Conservation (phyloP, 2,888 invertebrate species). For the Listrodromus nycthemerus region DNA sequence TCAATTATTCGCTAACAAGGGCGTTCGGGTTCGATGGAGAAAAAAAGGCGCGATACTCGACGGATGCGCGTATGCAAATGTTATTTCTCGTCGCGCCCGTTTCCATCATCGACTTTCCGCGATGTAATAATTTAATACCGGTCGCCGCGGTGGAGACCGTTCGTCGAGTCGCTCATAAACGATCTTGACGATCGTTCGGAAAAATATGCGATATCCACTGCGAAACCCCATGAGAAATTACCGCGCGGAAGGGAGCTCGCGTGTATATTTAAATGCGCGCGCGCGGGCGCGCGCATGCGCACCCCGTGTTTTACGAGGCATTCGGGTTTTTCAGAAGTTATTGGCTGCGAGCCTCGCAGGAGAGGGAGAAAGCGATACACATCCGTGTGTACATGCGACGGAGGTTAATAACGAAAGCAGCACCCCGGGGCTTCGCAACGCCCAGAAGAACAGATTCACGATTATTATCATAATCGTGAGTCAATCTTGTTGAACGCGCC, state of each 20-base stretch:
- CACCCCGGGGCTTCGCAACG: constrained; percentile 15
- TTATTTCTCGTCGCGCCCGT: constrained; percentile 46
- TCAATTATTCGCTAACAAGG: constrained; percentile 2
- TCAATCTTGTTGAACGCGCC: constrained; percentile 37
- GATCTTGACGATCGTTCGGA: constrained; percentile 46
- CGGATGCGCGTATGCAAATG: constrained; percentile 19
- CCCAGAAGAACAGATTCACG: constrained; percentile 10
- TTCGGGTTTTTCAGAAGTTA: constrained; percentile 50
- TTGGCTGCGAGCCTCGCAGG: constrained; percentile 29
- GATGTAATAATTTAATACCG: constrained; percentile 55
- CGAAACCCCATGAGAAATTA: constrained; percentile 38
- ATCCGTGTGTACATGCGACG: background rate
- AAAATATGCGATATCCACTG: constrained; percentile 50
- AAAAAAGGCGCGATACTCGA: background rate
- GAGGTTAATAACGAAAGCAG: constrained; percentile 10
- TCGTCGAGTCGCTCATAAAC: constrained; percentile 20
- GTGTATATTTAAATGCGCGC: constrained; percentile 22
- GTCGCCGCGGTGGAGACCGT: background rate
- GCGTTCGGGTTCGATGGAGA: background rate
- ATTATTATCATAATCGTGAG: constrained; percentile 45
- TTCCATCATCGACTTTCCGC: constrained; percentile 60
- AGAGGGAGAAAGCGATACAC: background rate
- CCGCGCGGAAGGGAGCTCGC: constrained; percentile 22
- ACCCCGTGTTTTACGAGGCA: constrained; percentile 38
- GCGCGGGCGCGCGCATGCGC: constrained; percentile 5